Evolutionary conservation across 2,797 vertebrate genomes (phyloP).

Genomic region (Tapera naevia): DNA sequence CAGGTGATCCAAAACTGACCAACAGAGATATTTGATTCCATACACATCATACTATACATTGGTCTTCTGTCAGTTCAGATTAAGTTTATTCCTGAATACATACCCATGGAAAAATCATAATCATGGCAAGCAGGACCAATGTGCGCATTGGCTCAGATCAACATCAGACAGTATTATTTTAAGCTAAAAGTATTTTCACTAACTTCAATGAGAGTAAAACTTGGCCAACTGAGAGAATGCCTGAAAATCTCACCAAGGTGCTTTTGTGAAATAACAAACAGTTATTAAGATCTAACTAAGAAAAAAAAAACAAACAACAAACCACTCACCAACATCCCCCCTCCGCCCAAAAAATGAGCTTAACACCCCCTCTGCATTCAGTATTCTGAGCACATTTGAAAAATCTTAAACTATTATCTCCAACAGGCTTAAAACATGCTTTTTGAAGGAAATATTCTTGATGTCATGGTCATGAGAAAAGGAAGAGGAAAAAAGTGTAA

Average conservation of each 20-base stretch:
- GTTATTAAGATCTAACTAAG: not conserved
- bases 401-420: not conserved
- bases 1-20: too few species aligned
- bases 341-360: not conserved
- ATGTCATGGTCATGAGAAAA: not conserved
- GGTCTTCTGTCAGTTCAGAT: not conserved
- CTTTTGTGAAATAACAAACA: not conserved
- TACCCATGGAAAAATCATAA: not conserved
- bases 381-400: not conserved
- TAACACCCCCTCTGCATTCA: not conserved
- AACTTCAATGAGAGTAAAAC: not conserved
- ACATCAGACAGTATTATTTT: not conserved
- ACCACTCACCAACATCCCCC: too few species aligned
- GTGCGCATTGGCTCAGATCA: too few species aligned
- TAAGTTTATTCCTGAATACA: not conserved
- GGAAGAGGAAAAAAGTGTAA: not conserved
- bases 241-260: not conserved
- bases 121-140: not conserved
- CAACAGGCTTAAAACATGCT: not conserved
- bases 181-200: not conserved
- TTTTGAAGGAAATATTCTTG: not conserved
- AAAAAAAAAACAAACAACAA: not conserved
- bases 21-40: too few species aligned
- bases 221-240: not conserved
- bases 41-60: too few species aligned